Evolutionary conservation across 2,113 vertebrate species (phyloP), one percentile per base, ranked within the genome.

Genomic region (Bungarus multicinctus): DNA sequence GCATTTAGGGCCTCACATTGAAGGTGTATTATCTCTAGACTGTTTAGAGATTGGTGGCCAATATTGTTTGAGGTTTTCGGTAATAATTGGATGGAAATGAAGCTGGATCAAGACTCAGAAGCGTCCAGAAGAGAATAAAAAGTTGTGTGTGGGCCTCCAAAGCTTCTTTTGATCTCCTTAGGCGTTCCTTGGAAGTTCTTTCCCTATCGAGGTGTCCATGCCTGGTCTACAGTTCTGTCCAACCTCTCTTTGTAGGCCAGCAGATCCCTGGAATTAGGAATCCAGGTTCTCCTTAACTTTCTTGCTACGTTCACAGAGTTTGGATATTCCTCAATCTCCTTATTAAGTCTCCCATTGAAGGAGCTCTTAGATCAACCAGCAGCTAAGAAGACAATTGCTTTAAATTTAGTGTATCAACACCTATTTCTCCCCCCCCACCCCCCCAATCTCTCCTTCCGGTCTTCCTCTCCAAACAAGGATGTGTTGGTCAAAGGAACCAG

Each of bases 301-400:
- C 87, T 88, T n/a, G 30, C 25, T 2, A 87, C 14, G 1, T 52
- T 43, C 92, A 90, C 60, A 60, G 9, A 87, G 81, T 5, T 2
- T 52, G 39, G 88, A 87, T 22, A 74, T n/a, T 22, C 20, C 69
- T 22, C 18, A 1, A 39, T 74, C n/a, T 16, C 23, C 0, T 0
- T 45, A 50, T 85, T 25, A 90, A 85, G 43, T 30, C 34, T 88
- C 27, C 81, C 57, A 91, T 25, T 50, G 93, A 64, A 92, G 91
- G 52, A 87, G 57, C 10, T 30, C 93, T 93, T 93, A 60, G 91
- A 87, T 88, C 95, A 91, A 87, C 81, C 94, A 23, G 11, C 93
- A 89, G 74, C 85, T 53, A 0, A 0, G n/a, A 69, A 89, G 92
- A 85, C 55, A 10, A 85, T 91, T 87, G 91, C 16, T 52, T 0